A percentile compares a stretch with the other conserved stretches of the same genome.
phyloP scores from a whole-genome alignment of 1,140 invertebrate genomes.

The Colletes latitarsis region DNA sequence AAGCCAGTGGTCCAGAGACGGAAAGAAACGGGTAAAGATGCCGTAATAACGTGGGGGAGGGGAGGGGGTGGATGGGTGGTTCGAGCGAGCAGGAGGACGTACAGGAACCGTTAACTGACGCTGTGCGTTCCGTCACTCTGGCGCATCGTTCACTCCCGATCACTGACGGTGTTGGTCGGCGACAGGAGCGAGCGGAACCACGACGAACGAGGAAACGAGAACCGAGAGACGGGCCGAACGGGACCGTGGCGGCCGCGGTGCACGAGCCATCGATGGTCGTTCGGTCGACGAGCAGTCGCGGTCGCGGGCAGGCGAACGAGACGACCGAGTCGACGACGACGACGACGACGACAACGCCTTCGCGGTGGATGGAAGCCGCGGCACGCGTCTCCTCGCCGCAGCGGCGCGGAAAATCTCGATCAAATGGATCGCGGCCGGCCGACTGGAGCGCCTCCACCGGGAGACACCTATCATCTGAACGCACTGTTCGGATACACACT shows the following conservation, averaged over 20 bases:
- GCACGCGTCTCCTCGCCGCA: conserved; percentile 34
- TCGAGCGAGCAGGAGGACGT: not conserved
- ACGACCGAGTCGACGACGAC: conserved; percentile 6
- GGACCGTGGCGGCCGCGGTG: conserved; percentile 25
- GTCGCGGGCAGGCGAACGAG: not conserved
- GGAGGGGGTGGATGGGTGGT: not conserved
- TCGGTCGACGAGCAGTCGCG: conserved; percentile 27
- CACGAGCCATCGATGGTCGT: conserved; percentile 39
- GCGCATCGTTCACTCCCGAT: conserved; percentile 54
- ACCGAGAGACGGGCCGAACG: conserved; percentile 14
- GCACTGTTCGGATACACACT: conserved; percentile 48
- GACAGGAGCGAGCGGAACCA: not conserved
- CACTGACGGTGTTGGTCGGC: conserved; percentile 29
- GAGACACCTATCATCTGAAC: conserved; percentile 57
- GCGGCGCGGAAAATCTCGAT: conserved; percentile 44
- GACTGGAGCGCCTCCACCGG: conserved; percentile 54
- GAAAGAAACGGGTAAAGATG: not conserved
- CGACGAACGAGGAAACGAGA: not conserved
- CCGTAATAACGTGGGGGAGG: not conserved
- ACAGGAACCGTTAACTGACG: conserved; percentile 43
- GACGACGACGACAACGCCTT: conserved; percentile 55
- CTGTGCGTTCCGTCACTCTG: conserved; percentile 41
- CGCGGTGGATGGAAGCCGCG: conserved; percentile 8
- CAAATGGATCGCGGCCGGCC: conserved; percentile 48
- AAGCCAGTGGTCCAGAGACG: not conserved